A percentile compares a stretch with the other conserved stretches of the same genome.
Evolutionary conservation across 2,113 vertebrate genomes (phyloP).

Genomic region (Phodopus roborovskii): DNA sequence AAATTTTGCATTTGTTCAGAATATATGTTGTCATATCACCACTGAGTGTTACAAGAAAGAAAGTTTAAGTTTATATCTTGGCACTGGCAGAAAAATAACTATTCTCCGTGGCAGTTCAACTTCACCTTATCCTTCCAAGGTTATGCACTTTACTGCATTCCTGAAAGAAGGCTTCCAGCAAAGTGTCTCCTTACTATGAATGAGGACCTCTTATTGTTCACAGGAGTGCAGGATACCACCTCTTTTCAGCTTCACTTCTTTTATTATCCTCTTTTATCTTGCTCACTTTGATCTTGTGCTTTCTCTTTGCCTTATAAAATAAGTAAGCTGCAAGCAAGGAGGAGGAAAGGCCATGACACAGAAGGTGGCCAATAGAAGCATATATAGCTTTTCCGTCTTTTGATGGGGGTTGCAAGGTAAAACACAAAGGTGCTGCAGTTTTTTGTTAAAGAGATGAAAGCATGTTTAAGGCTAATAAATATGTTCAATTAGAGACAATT

Average conservation of each 20-base stretch:
- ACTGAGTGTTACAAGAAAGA: background rate
- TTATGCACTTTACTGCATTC: slow-evolving; percentile 60
- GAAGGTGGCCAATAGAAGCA: slow-evolving; percentile 51
- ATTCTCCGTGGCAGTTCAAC: slow-evolving; percentile 51
- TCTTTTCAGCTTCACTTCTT: slow-evolving; percentile 76
- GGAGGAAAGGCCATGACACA: slow-evolving; percentile 63
- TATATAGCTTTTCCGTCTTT: slow-evolving; percentile 61
- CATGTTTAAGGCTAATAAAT: slow-evolving; percentile 49
- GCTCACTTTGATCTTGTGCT: slow-evolving; percentile 77
- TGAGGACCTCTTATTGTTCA: slow-evolving; percentile 75
- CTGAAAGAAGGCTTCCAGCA: slow-evolving; percentile 74
- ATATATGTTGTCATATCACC: slow-evolving; percentile 3
- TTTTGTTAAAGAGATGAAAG: slow-evolving; percentile 51
- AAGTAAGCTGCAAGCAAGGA: slow-evolving; percentile 67
- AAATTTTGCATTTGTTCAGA: slow-evolving; percentile 26
- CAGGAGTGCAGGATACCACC: slow-evolving; percentile 67
- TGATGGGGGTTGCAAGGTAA: slow-evolving; percentile 65
- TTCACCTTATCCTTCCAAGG: slow-evolving; percentile 75
- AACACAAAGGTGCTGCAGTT: slow-evolving; percentile 52
- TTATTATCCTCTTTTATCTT: slow-evolving; percentile 81
- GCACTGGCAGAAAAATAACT: slow-evolving; percentile 64
- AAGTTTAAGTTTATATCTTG: slow-evolving; percentile 54
- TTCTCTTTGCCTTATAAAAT: slow-evolving; percentile 77
- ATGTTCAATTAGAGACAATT: slow-evolving; percentile 43
- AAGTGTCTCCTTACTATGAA: slow-evolving; percentile 75